phyloP scores from a whole-genome alignment of 2,113 vertebrate genomes.

The Noturus placidus region DNA sequence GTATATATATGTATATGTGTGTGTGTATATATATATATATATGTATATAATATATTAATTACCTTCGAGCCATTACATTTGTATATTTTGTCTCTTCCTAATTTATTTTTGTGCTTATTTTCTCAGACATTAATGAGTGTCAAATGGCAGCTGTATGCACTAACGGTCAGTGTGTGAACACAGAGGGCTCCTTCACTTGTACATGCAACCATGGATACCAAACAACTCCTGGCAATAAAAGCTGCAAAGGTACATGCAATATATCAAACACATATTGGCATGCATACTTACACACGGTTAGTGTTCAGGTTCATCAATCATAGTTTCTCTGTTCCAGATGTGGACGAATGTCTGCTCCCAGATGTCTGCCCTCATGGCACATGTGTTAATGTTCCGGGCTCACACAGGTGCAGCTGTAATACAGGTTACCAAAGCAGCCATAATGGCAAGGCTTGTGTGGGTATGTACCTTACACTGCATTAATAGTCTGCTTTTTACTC shows the following conservation, averaged over 20 bases:
- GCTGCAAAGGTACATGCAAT: slow-evolving; percentile 68
- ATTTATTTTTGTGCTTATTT: slow-evolving; percentile 10
- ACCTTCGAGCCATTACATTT: too few relatives aligned
- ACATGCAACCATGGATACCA: slow-evolving; percentile 72
- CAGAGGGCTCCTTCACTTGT: slow-evolving; percentile 72
- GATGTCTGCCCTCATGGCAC: slow-evolving; percentile 77
- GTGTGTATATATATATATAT: too few relatives aligned
- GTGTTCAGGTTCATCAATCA: slow-evolving; percentile 45
- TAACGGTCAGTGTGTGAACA: slow-evolving; percentile 72
- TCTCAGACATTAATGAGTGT: slow-evolving; percentile 75
- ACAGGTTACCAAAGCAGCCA: slow-evolving; percentile 74
- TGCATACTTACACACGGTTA: slow-evolving; percentile 11
- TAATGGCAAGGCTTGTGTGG: slow-evolving; percentile 80
- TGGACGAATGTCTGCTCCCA: slow-evolving; percentile 77
- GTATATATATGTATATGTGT: too few relatives aligned
- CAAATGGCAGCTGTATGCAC: slow-evolving; percentile 65
- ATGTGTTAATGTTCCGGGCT: slow-evolving; percentile 84
- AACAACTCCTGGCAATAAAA: slow-evolving; percentile 59
- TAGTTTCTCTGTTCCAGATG: slow-evolving; percentile 69
- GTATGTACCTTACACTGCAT: slow-evolving; percentile 63
- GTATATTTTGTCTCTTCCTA: not conserved
- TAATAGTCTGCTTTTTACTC: not conserved
- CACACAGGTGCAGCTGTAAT: slow-evolving; percentile 81
- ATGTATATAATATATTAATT: too few relatives aligned
- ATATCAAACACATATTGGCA: not conserved